Percentiles rank a stretch among this genome's conserved stretches.
Conservation (phyloP, 1,140 invertebrate species). For the Pollicipes pollicipes region DNA sequence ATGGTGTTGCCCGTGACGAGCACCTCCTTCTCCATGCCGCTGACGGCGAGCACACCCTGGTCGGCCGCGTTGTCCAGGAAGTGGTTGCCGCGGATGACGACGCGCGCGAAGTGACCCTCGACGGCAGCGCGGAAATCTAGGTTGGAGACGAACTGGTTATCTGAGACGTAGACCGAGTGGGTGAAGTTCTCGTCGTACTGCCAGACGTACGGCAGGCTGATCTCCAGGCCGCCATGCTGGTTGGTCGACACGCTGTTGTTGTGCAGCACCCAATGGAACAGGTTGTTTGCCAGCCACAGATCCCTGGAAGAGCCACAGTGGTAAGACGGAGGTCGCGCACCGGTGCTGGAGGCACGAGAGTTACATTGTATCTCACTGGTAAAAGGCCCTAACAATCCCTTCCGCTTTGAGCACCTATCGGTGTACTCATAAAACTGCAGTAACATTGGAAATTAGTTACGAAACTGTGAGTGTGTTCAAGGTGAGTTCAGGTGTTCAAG, state of each 20-base stretch:
- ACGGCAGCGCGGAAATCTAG: slow-evolving; percentile 64
- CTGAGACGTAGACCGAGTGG: slow-evolving; percentile 64
- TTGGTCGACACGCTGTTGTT: slow-evolving; percentile 76
- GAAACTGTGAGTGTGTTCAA: no score
- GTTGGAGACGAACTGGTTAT: slow-evolving; percentile 73
- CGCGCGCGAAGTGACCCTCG: slow-evolving; percentile 66
- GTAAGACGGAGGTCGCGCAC: no score
- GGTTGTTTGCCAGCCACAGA: slow-evolving; percentile 74
- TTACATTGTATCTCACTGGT: no score
- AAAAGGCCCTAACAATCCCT: no score
- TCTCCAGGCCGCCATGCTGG: slow-evolving; percentile 56
- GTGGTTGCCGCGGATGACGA: slow-evolving; percentile 56
- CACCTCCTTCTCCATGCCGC: slow-evolving; percentile 94
- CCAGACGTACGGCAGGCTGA: slow-evolving; percentile 80
- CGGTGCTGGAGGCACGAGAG: no score
- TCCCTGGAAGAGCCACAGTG: slow-evolving; percentile 38
- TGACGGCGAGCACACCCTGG: slow-evolving; percentile 58
- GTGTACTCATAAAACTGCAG: no score
- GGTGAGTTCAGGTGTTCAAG: no score
- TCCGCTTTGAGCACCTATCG: no score
- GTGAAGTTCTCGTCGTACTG: slow-evolving; percentile 87
- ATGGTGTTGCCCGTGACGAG: slow-evolving; percentile 52
- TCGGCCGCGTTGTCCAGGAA: slow-evolving; percentile 73
- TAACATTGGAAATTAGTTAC: no score
- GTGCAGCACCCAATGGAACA: slow-evolving; percentile 81